Evolutionary conservation across 2,888 invertebrate genomes (phyloP).

Genomic region (Conistra vaccinii): DNA sequence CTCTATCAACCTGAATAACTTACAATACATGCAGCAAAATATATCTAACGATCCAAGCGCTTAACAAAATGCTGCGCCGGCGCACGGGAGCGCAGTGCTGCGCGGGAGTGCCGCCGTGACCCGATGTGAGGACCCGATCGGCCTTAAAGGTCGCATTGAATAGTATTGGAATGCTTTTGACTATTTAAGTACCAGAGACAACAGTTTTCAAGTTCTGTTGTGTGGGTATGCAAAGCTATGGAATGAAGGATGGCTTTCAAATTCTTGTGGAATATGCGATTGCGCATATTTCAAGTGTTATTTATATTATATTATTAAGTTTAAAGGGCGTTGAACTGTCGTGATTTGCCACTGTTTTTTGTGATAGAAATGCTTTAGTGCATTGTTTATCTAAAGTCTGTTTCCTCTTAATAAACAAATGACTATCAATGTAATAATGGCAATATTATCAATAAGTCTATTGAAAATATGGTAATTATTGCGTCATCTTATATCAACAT

Average conservation of each 20-base stretch:
- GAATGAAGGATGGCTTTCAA: constrained; percentile 58
- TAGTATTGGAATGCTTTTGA: constrained; percentile 70
- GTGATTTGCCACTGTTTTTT: constrained; percentile 41
- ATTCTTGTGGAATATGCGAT: constrained; percentile 54
- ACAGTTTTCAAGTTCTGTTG: constrained; percentile 53
- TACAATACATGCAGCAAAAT: constrained; percentile 48
- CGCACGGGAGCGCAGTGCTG: constrained; percentile 56
- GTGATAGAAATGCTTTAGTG: constrained; percentile 1
- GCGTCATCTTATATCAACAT: neutral
- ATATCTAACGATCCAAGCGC: constrained; percentile 39
- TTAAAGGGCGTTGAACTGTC: constrained; percentile 41
- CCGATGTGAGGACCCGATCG: constrained; percentile 75
- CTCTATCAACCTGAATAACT: constrained; percentile 47
- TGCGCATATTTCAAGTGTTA: constrained; percentile 25
- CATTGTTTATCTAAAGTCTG: neutral
- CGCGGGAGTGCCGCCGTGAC: constrained; percentile 73
- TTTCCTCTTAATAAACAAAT: neutral
- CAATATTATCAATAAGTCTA: neutral
- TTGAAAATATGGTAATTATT: constrained; percentile 10
- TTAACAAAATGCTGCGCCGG: constrained; percentile 54
- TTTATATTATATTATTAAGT: constrained; percentile 20
- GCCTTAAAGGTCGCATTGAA: constrained; percentile 79
- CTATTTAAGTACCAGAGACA: constrained; percentile 58
- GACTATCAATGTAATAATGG: neutral
- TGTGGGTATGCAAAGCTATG: constrained; percentile 30